Conservation (phyloP, 1,140 invertebrate genomes). For the Lepidurus apus region DNA sequence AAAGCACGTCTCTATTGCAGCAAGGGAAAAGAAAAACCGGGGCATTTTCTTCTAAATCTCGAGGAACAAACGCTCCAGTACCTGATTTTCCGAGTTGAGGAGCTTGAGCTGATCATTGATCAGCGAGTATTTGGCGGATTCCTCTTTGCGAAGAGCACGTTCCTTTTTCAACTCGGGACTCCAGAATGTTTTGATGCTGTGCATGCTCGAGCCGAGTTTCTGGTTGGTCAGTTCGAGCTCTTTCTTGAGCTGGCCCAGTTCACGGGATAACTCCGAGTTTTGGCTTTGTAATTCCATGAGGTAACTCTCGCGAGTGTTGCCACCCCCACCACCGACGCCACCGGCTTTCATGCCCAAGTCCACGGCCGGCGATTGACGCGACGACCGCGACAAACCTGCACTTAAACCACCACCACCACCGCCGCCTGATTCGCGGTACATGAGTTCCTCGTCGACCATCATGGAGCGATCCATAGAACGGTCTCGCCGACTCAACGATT, state of each 20-base stretch:
- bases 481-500: slow-evolving; percentile 45
- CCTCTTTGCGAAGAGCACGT: slow-evolving; percentile 89
- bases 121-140: slow-evolving; percentile 92
- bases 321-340: slow-evolving; percentile 37
- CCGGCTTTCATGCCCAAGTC: slow-evolving; percentile 46
- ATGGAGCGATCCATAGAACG: slow-evolving; percentile 54
- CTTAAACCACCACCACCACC: slow-evolving; percentile 32
- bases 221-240: slow-evolving; percentile 96
- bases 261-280: slow-evolving; percentile 90
- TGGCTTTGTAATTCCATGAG: slow-evolving; percentile 90
- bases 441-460: slow-evolving; percentile 30
- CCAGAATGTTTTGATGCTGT: slow-evolving; percentile 99
- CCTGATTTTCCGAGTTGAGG: slow-evolving; percentile 95
- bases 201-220: slow-evolving; percentile 97
- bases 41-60: background rate
- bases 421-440: slow-evolving; percentile 36
- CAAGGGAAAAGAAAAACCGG: too few species aligned
- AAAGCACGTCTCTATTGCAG: too few species aligned
- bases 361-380: slow-evolving; percentile 67
- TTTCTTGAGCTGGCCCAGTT: slow-evolving; percentile 91
- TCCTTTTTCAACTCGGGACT: slow-evolving; percentile 98
- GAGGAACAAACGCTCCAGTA: slow-evolving; percentile 46
- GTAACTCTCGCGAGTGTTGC: slow-evolving; percentile 53
- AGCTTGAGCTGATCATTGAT: slow-evolving; percentile 96
- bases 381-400: slow-evolving; percentile 46